Evolutionary conservation across 2,797 vertebrate genomes (phyloP).

Genomic region (Thunnus albacares): DNA sequence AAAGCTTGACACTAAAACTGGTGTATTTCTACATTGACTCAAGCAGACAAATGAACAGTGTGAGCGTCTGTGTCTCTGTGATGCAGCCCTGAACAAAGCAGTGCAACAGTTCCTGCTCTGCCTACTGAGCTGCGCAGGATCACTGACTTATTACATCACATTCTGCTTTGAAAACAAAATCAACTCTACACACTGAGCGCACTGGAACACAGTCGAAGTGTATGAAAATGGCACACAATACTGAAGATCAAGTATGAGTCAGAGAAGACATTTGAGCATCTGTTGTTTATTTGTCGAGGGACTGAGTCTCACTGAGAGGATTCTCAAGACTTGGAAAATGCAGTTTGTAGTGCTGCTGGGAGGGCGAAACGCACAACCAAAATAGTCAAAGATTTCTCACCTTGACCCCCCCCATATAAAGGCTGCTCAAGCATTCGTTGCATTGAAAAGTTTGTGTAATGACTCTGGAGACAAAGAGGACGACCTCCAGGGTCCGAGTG

Average conservation of each 20-base stretch:
- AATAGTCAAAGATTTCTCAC: background rate
- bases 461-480: background rate
- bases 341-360: constrained; percentile 37
- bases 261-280: constrained; percentile 81
- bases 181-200: constrained; percentile 21
- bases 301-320: constrained; percentile 68
- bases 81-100: constrained; percentile 49
- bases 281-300: constrained; percentile 75
- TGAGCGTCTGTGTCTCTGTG: constrained; percentile 11
- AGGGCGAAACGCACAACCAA: constrained; percentile 37
- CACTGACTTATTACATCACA: constrained; percentile 66
- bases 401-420: background rate
- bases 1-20: background rate
- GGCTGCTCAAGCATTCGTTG: background rate
- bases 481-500: constrained; percentile 23
- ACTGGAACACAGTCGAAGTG: constrained; percentile 51
- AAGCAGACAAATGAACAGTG: constrained; percentile 11
- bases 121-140: constrained; percentile 52
- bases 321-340: constrained; percentile 59
- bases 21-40: background rate
- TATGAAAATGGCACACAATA: constrained; percentile 61
- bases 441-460: background rate
- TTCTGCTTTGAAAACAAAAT: constrained; percentile 64
- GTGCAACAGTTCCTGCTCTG: constrained; percentile 52
- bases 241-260: constrained; percentile 74